Conservation (phyloP, 2,888 invertebrate genomes). For the Drosophila kokeensis region DNA sequence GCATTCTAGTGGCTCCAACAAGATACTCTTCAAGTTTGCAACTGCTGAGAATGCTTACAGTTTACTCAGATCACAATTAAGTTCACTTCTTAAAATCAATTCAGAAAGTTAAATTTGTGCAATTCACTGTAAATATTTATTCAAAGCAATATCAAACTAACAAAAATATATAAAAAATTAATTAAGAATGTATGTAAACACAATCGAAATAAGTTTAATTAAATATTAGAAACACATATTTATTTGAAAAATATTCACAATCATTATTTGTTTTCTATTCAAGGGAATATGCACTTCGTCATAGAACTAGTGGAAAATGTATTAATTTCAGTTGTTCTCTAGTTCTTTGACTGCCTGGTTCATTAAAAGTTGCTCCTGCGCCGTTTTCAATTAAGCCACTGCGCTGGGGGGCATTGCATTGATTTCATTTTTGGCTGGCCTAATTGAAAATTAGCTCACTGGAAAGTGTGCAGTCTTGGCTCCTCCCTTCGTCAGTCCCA, state of each 20-base stretch:
- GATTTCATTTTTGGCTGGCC: slow-evolving; percentile 68
- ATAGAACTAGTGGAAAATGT: not conserved
- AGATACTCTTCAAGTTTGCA: not conserved
- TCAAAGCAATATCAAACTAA: not conserved
- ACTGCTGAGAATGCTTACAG: not conserved
- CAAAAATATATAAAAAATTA: not conserved
- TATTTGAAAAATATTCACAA: not conserved
- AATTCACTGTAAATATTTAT: not conserved
- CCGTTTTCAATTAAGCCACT: slow-evolving; percentile 66
- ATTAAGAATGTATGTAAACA: not conserved
- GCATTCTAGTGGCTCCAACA: not conserved
- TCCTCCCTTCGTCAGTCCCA: not conserved
- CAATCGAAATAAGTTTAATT: not conserved
- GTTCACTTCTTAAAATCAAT: not conserved
- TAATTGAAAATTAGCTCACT: slow-evolving; percentile 74
- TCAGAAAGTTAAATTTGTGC: too few relatives aligned
- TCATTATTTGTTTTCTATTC: not conserved
- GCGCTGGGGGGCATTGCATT: slow-evolving; percentile 64
- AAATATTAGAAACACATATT: not conserved
- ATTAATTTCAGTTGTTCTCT: slow-evolving; percentile 24
- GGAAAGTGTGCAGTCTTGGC: slow-evolving; percentile 34
- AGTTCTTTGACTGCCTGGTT: slow-evolving; percentile 37
- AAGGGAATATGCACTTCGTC: slow-evolving; percentile 14
- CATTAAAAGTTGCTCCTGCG: slow-evolving; percentile 74
- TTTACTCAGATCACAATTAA: not conserved